Conservation (phyloP, 2,113 vertebrate species). For the Pseudopipra pipra region DNA sequence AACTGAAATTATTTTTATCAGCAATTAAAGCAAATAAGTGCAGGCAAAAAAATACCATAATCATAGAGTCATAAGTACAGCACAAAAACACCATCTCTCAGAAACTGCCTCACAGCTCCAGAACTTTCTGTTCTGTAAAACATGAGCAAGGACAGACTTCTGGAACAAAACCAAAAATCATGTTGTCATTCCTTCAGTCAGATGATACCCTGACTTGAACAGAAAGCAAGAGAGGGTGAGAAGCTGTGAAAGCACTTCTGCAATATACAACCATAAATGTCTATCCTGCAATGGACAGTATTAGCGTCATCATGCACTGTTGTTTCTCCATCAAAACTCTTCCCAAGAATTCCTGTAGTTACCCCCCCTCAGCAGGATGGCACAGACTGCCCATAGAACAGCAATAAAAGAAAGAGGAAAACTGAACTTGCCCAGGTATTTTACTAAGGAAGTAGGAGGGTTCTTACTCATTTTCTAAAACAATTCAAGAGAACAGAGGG, state of each 20-base stretch:
- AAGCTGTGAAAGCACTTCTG: background rate
- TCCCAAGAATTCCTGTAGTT: background rate
- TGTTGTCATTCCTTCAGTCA: fast-evolving
- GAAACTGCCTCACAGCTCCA: background rate
- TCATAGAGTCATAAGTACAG: background rate
- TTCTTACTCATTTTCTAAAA: background rate
- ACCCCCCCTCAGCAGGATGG: background rate
- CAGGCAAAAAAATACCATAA: background rate
- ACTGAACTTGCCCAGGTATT: background rate
- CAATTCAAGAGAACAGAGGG: background rate
- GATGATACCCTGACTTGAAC: background rate
- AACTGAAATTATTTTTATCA: background rate
- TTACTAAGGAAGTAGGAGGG: background rate
- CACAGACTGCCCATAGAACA: background rate
- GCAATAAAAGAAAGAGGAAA: background rate
- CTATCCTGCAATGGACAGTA: background rate
- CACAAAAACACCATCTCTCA: background rate
- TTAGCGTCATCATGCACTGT: too few species aligned
- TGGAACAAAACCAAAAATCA: background rate
- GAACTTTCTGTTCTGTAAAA: constrained; percentile 2
- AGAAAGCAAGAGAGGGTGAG: background rate
- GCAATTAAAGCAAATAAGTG: background rate
- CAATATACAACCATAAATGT: background rate
- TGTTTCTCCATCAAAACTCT: background rate
- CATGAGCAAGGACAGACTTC: background rate